phyloP scores from a whole-genome alignment of 2,888 invertebrate species.

The Stenurella melanura region DNA sequence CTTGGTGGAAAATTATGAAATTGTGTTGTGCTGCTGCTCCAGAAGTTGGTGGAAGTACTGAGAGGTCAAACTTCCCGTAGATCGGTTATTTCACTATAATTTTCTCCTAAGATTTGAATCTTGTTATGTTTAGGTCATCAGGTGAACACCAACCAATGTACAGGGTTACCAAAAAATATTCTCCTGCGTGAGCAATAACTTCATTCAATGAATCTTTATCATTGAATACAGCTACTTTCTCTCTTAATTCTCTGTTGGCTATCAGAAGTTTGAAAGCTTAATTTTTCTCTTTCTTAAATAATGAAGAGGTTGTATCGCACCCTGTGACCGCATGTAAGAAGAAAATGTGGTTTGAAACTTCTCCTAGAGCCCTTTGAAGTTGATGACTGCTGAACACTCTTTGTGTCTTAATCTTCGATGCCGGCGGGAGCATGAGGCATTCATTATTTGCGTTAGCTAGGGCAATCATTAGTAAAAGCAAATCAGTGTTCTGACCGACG shows the following conservation, averaged over 20 bases:
- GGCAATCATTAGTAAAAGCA: no score
- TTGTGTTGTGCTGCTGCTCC: no score
- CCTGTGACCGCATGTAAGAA: background rate
- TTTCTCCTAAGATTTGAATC: background rate
- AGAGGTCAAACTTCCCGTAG: no score
- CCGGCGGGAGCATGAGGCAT: no score
- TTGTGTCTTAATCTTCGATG: no score
- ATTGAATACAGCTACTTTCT: background rate
- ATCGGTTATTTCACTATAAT: background rate
- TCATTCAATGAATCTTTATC: background rate
- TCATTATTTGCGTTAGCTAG: no score
- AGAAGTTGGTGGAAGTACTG: no score
- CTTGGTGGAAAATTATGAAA: no score
- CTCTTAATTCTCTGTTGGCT: background rate
- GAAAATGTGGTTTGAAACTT: no score
- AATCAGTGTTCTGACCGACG: no score
- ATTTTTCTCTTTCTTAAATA: background rate
- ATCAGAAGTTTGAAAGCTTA: background rate
- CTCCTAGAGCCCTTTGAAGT: no score
- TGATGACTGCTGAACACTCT: no score
- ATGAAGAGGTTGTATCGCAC: background rate
- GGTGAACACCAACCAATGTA: background rate
- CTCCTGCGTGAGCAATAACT: background rate
- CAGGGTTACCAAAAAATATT: background rate
- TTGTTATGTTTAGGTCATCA: background rate